Conservation (phyloP, 2,888 invertebrate species). For the Amiota minor region DNA sequence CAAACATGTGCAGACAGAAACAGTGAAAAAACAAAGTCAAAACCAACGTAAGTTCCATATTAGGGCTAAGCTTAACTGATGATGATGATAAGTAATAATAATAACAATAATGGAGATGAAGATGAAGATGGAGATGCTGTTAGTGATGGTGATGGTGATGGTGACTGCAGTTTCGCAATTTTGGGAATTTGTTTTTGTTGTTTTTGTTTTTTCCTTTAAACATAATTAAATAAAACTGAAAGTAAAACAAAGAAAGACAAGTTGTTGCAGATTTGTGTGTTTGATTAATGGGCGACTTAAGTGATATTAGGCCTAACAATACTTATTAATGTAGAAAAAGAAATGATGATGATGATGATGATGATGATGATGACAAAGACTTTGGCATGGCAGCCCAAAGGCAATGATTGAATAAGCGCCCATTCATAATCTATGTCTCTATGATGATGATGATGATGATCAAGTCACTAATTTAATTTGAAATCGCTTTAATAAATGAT, state of each 20-base stretch:
- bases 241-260: not conserved
- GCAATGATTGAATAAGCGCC: constrained; percentile 13
- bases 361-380: no score
- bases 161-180: no score
- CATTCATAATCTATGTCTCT: constrained; percentile 40
- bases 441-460: constrained; percentile 43
- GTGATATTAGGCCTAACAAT: constrained; percentile 51
- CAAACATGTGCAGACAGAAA: not conserved
- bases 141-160: no score
- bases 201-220: not conserved
- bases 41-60: no score
- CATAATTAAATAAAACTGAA: constrained; percentile 7
- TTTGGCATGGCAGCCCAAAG: no score
- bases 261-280: constrained; percentile 34
- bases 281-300: constrained; percentile 64
- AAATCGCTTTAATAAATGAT: constrained; percentile 65
- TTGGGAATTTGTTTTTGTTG: not conserved
- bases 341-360: no score
- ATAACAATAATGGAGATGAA: no score
- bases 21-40: not conserved
- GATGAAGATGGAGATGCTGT: no score
- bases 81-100: no score
- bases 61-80: no score
- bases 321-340: no score
- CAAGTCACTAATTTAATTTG: constrained; percentile 65